These are phyloP conservation scores for Diarsia mendica DNA, from an alignment of 2,888 invertebrate species.

Conservation along the genomic window DNA sequence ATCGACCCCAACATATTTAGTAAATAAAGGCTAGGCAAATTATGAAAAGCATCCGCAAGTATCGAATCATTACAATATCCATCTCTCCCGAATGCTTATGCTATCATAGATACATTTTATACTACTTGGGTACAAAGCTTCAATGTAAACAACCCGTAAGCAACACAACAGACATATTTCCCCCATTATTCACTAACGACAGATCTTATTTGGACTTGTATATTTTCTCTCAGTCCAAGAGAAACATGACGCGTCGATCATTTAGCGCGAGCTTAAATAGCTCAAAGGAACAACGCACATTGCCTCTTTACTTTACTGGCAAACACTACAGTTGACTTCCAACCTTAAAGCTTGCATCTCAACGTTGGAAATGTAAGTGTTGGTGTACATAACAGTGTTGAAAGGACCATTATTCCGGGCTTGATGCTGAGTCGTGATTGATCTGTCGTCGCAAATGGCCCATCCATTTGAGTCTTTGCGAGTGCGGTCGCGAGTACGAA, in stretches of 20 bases:
- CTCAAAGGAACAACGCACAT: constrained; percentile 68
- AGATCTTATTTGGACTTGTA: constrained; percentile 60
- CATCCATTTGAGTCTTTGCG: constrained; percentile 57
- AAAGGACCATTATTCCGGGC: constrained; percentile 70
- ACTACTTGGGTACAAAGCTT: constrained; percentile 1
- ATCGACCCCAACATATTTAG: too few species aligned
- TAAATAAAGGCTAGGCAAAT: too few species aligned
- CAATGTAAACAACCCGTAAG: constrained; percentile 36
- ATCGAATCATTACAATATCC: background rate
- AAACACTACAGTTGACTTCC: constrained; percentile 10
- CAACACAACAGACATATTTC: constrained; percentile 58
- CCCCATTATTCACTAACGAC: constrained; percentile 59
- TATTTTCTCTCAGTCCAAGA: constrained; percentile 56
- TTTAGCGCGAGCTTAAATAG: constrained; percentile 70
- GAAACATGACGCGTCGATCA: constrained; percentile 65
- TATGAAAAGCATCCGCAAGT: background rate
- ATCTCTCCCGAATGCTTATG: background rate
- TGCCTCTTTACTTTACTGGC: constrained; percentile 56
- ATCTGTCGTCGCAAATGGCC: constrained; percentile 71
- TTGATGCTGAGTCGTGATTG: constrained; percentile 70
- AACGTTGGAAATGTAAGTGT: constrained; percentile 42
- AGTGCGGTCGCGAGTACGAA: constrained; percentile 55
- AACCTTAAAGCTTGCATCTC: background rate
- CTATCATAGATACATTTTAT: background rate
- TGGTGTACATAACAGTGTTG: constrained; percentile 63